phyloP scores from a whole-genome alignment of 2,888 invertebrate genomes.

The Dynastes maya region DNA sequence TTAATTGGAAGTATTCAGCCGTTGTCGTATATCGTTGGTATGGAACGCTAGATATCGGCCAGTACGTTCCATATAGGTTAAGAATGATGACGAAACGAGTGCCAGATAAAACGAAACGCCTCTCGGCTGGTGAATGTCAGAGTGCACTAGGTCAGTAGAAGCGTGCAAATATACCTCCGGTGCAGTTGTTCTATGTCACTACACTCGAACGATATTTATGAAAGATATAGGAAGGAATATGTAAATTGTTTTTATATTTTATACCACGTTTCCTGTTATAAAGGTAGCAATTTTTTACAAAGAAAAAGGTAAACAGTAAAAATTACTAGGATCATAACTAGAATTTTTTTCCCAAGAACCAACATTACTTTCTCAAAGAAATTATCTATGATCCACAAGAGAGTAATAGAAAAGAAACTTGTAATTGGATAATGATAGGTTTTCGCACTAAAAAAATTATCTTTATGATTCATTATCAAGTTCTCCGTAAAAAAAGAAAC shows the following conservation, averaged over 20 bases:
- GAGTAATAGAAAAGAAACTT: too few relatives aligned
- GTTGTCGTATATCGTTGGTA: background rate
- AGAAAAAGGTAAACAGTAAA: background rate
- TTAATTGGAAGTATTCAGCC: conserved; percentile 38
- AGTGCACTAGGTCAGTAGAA: conserved; percentile 54
- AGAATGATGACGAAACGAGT: conserved; percentile 34
- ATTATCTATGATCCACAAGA: too few relatives aligned
- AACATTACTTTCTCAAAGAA: too few relatives aligned
- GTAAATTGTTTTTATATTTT: background rate
- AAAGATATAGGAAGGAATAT: background rate
- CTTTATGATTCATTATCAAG: too few relatives aligned
- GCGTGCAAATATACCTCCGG: conserved; percentile 29
- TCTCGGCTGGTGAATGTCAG: conserved; percentile 51
- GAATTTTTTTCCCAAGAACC: background rate
- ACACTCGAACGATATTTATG: background rate
- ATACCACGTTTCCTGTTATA: background rate
- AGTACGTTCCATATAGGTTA: conserved; percentile 46
- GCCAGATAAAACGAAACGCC: conserved; percentile 13
- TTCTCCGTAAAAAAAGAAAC: too few relatives aligned
- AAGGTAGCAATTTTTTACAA: background rate
- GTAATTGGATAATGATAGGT: too few relatives aligned
- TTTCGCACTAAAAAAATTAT: too few relatives aligned
- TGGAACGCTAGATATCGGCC: conserved; percentile 8
- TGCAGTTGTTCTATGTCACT: conserved; percentile 12
- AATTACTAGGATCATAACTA: background rate